These are phyloP conservation scores for Sapajus apella DNA, from an alignment of 2,113 vertebrate species.

Conservation along the genomic window DNA sequence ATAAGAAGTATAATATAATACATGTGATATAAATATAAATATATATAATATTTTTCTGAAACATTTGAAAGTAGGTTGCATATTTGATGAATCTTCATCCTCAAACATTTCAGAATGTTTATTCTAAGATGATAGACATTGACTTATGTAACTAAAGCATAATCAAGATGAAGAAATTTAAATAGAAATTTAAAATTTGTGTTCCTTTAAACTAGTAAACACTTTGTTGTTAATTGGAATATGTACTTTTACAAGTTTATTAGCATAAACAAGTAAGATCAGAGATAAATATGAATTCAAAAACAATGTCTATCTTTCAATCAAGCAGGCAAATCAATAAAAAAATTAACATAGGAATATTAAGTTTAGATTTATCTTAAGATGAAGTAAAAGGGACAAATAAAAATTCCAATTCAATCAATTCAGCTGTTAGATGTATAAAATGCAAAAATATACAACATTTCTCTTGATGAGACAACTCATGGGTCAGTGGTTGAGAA, in stretches of 20 bases:
- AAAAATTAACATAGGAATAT: not conserved
- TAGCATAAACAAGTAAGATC: not conserved
- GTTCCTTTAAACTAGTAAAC: not conserved
- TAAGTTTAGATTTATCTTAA: not conserved
- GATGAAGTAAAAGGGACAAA: not conserved
- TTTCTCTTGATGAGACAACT: not conserved
- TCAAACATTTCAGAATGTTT: not conserved
- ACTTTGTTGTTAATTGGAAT: not conserved
- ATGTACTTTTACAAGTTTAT: not conserved
- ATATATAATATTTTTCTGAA: not conserved
- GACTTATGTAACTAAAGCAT: not conserved
- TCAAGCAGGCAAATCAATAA: not conserved
- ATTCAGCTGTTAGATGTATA: not conserved
- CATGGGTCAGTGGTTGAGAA: not conserved
- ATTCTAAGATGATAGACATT: not conserved
- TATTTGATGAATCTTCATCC: not conserved
- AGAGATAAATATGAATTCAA: not conserved
- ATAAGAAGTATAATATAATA: not conserved
- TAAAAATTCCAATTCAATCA: not conserved
- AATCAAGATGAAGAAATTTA: not conserved
- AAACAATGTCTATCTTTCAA: not conserved
- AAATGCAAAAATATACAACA: not conserved
- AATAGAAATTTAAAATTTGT: not conserved
- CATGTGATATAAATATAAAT: not conserved
- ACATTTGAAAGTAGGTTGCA: not conserved